These are phyloP conservation scores for Tetramorium simillimum DNA, from an alignment of 1,140 invertebrate genomes.

Conservation along the genomic window DNA sequence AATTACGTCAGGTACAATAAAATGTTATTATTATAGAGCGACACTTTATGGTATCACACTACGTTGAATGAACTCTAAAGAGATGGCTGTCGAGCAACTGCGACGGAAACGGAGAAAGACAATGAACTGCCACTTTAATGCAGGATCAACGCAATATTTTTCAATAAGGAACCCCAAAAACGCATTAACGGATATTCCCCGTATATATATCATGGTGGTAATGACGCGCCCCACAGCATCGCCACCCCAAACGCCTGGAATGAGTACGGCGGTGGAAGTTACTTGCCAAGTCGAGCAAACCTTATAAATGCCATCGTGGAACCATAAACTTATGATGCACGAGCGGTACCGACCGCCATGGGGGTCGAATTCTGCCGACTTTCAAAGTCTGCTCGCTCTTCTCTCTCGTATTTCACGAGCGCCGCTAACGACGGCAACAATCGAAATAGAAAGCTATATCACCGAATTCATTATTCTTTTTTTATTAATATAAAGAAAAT, in stretches of 20 bases:
- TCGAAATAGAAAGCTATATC: not conserved
- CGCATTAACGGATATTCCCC: conserved; percentile 77
- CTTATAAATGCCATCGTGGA: conserved; percentile 79
- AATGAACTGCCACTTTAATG: conserved; percentile 73
- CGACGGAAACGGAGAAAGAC: not conserved
- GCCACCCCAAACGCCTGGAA: conserved; percentile 46
- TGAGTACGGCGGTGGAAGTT: conserved; percentile 61
- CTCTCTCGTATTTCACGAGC: conserved; percentile 13
- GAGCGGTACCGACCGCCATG: conserved; percentile 58
- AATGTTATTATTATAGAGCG: not conserved
- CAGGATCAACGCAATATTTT: conserved; percentile 78
- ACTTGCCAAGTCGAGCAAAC: conserved; percentile 77
- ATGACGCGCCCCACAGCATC: conserved; percentile 75
- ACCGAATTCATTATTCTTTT: not conserved
- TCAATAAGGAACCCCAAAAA: conserved; percentile 76
- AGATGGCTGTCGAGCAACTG: not conserved
- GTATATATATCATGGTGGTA: conserved; percentile 77
- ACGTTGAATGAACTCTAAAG: not conserved
- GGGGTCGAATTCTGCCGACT: conserved; percentile 54
- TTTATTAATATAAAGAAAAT: not conserved
- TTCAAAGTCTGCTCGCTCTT: conserved; percentile 1
- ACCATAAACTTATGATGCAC: conserved; percentile 81
- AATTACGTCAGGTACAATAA: not conserved
- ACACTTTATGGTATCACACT: not conserved
- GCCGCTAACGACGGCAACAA: conserved; percentile 10